Conservation (phyloP, 2,888 invertebrate species). For the Crematogaster levior region DNA sequence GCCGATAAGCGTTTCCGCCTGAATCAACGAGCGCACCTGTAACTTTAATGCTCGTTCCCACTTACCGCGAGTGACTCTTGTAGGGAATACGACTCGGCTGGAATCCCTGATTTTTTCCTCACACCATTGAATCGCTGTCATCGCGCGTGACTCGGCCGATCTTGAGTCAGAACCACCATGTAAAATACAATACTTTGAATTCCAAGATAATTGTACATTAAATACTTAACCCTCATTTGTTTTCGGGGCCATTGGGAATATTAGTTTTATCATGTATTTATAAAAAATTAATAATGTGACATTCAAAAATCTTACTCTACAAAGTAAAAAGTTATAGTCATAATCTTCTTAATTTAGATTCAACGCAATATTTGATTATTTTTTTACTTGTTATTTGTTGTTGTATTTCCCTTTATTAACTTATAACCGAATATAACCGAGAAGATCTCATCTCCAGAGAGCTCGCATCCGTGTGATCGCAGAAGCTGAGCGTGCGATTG, state of each 20-base stretch:
- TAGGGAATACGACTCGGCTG: conserved; percentile 66
- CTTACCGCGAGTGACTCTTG: conserved; percentile 55
- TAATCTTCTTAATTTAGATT: not conserved
- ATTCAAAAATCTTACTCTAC: no score
- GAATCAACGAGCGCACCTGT: conserved; percentile 35
- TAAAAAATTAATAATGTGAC: not conserved
- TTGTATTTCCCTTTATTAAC: not conserved
- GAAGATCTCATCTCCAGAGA: not conserved
- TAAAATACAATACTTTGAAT: no score
- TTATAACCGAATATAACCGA: not conserved
- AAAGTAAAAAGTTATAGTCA: no score
- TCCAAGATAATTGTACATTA: no score
- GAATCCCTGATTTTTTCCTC: conserved; percentile 51
- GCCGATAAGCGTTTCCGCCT: conserved; percentile 34
- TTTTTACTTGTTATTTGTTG: not conserved
- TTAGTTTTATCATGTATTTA: not conserved
- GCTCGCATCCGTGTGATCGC: conserved; percentile 9
- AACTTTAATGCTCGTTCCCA: not conserved
- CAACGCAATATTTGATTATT: not conserved
- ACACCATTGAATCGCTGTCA: conserved; percentile 16
- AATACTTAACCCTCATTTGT: not conserved
- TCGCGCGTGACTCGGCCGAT: not conserved
- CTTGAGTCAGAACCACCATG: no score
- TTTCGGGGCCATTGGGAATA: not conserved
- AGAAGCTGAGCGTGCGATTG: conserved; percentile 52